Evolutionary conservation across 1,140 invertebrate species (phyloP), one percentile per base, ranked within the genome.

Genomic region (Aphelenchoides fujianensis): DNA sequence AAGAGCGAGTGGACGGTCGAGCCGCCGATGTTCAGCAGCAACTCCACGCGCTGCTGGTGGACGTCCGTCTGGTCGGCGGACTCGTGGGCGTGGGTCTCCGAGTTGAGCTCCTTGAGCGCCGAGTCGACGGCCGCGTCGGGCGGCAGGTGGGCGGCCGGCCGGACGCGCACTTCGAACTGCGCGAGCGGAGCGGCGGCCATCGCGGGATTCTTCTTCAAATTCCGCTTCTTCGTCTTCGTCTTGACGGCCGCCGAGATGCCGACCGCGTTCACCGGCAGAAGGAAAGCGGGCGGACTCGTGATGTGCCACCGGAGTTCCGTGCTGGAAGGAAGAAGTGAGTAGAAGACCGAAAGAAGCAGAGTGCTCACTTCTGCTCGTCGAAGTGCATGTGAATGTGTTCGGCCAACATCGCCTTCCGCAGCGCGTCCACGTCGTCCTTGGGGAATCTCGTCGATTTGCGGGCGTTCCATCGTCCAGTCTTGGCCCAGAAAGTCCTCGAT

Each of bases 401-500:
- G 5, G 5, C 55, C 5, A 59, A 7, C 19, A 59, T 5, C 55
- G 5, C 19, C 23, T 5, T 7, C 7, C 55, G 55, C 28, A 59
- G 23, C 19, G 55, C 55, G 23, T 59, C 55, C 12, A 59, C 55
- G 12, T 23, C 55, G 55, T 27, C 5, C 5, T 5, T 48, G 27
- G 5, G 55, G 5, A 48, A 59, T 5, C 19, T 59, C 55, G 34
- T 7, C 55, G 19, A 19, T 59, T 5, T 59, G 5, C 55, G 55
- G 55, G 12, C 34, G 55, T 59, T 59, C 5, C 55, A 59, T 59
- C 5, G 55, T 59, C 55, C 55, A 59, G 27, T 59, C 55, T 5
- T 5, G 5, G 7, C 5, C 5, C 7, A 59, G 55, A 19, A 59
- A 59, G 7, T 59, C 55, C 27, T 59, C 55, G 55, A 59, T 59